Percentiles rank a stretch among this genome's conserved stretches.
phyloP scores from a whole-genome alignment of 1,140 invertebrate genomes.

The Drosophila elegans region DNA sequence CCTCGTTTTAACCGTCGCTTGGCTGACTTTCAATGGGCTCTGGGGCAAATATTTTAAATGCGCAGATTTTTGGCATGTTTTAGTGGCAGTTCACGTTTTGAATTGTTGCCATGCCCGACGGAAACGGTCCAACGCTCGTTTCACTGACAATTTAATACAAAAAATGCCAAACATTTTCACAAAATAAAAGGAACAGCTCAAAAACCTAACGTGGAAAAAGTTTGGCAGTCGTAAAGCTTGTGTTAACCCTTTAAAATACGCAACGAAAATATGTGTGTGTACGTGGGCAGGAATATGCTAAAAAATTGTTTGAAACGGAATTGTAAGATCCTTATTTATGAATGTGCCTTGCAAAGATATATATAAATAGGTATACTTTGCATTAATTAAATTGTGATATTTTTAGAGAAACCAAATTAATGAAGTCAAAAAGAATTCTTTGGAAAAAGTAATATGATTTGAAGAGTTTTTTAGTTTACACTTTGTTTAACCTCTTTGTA shows the following conservation, averaged over 20 bases:
- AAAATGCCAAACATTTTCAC: constrained; percentile 75
- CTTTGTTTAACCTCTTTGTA: too few relatives aligned
- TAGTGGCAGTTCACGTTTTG: constrained; percentile 82
- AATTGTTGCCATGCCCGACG: constrained; percentile 69
- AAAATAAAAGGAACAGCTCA: constrained; percentile 44
- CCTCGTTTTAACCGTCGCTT: constrained; percentile 34
- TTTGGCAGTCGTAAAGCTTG: constrained; percentile 58
- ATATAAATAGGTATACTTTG: constrained; percentile 34
- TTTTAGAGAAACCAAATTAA: neutral
- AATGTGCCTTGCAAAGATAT: constrained; percentile 26
- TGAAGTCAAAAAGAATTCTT: too few relatives aligned
- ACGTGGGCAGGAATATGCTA: constrained; percentile 24
- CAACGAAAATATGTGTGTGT: constrained; percentile 19
- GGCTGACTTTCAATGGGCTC: constrained; percentile 76
- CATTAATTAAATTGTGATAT: constrained; percentile 10
- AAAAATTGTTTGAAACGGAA: constrained; percentile 45
- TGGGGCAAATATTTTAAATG: constrained; percentile 83
- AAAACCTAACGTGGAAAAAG: constrained; percentile 46
- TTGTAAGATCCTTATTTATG: constrained; percentile 26
- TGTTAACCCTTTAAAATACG: constrained; percentile 59
- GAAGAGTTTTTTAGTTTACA: too few relatives aligned
- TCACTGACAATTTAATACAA: constrained; percentile 82
- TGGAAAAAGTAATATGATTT: too few relatives aligned
- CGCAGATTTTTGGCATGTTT: constrained; percentile 82
- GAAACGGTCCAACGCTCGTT: constrained; percentile 52